Evolutionary conservation across 2,888 invertebrate genomes (phyloP).

Genomic region (Boloria euphrosyne): DNA sequence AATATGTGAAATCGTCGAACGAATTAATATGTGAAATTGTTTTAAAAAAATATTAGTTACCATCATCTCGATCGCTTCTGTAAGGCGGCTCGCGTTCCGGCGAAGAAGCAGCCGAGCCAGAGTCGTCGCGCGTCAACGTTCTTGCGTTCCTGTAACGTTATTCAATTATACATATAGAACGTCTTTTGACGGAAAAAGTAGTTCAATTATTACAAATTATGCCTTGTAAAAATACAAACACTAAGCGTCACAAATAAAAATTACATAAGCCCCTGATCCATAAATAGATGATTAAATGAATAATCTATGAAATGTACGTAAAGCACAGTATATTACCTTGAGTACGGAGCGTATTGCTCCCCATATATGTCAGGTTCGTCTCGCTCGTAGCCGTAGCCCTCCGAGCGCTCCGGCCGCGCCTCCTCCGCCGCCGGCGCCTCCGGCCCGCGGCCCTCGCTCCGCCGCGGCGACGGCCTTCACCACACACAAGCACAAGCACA

Average conservation of each 20-base stretch:
- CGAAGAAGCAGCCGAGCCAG: conserved; percentile 73
- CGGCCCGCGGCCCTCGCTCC: conserved; percentile 54
- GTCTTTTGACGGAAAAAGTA: too few relatives aligned
- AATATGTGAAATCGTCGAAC: too few relatives aligned
- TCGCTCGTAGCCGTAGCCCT: conserved; percentile 54
- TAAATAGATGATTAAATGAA: too few relatives aligned
- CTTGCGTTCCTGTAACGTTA: conserved; percentile 51
- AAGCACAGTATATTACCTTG: conserved; percentile 51
- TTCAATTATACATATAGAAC: background rate
- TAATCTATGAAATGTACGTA: background rate
- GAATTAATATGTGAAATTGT: too few relatives aligned
- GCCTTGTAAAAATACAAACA: too few relatives aligned
- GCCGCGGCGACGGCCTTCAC: conserved; percentile 59
- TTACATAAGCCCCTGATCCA: too few relatives aligned
- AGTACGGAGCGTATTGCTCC: conserved; percentile 70
- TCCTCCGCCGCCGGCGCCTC: conserved; percentile 38
- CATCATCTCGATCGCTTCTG: conserved; percentile 38
- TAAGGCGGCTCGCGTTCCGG: conserved; percentile 68
- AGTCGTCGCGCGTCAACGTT: conserved; percentile 63
- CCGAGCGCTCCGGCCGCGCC: conserved; percentile 39
- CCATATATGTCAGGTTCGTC: conserved; percentile 72
- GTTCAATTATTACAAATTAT: too few relatives aligned
- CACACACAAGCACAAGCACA: conserved; percentile 43
- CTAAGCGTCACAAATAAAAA: too few relatives aligned
- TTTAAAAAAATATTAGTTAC: background rate